Evolutionary conservation across 2,113 vertebrate species (phyloP).

Genomic region (Epinephelus fuscoguttatus): DNA sequence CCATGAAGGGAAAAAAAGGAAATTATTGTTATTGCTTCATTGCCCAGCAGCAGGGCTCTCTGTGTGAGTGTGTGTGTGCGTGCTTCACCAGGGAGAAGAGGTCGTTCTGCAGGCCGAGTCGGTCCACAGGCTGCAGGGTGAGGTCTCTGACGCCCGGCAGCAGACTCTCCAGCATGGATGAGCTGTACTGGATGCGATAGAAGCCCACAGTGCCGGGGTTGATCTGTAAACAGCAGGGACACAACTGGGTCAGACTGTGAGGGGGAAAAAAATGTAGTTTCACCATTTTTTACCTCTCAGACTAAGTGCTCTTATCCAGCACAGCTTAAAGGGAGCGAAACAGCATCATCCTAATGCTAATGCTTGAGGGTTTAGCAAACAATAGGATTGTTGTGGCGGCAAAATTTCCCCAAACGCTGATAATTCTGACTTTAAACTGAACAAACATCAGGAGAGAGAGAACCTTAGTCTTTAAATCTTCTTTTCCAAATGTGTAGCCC

Average conservation of each 20-base stretch:
- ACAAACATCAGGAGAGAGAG: neutral
- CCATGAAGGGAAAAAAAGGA: neutral
- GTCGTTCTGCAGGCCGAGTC: conserved; percentile 97
- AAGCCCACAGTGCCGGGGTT: conserved; percentile 99
- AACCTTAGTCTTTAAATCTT: neutral
- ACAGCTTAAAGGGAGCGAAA: conserved; percentile 9
- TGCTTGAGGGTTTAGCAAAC: neutral
- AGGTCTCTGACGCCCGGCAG: conserved; percentile 93
- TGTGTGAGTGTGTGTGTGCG: neutral
- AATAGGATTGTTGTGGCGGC: neutral
- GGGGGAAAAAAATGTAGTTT: neutral
- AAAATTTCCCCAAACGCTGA: neutral
- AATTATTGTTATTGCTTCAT: neutral
- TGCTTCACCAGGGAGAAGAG: conserved; percentile 95
- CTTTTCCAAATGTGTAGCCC: neutral
- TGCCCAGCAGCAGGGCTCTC: too few relatives aligned
- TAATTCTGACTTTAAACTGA: neutral
- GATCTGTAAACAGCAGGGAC: conserved; percentile 81
- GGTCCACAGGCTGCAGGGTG: conserved; percentile 94
- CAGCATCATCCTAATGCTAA: neutral
- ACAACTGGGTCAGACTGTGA: conserved; percentile 29
- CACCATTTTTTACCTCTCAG: neutral
- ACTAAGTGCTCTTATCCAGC: conserved; percentile 7
- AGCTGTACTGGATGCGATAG: conserved; percentile 96
- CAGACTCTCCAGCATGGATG: conserved; percentile 92